A percentile compares a stretch with the other conserved stretches of the same genome.
Evolutionary conservation across 1,140 invertebrate genomes (phyloP).

Genomic region (Condylostylus longicornis): DNA sequence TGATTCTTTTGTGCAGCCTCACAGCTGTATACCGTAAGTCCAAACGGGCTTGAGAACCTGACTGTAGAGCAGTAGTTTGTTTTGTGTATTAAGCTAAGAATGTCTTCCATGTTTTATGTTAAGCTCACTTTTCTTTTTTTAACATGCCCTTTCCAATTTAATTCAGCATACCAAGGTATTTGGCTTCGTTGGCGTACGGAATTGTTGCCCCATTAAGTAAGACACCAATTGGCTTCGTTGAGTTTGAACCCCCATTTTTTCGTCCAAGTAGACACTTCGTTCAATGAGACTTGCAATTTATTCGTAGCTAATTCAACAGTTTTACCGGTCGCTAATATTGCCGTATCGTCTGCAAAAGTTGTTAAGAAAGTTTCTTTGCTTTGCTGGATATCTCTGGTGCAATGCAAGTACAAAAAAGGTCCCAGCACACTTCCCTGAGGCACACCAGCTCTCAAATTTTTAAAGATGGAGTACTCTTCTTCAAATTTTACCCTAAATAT

Average conservation of each 20-base stretch:
- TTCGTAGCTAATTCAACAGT: slow-evolving; percentile 3
- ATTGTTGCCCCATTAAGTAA: too few species aligned
- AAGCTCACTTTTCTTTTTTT: slow-evolving; percentile 9
- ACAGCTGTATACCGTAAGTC: slow-evolving; percentile 22
- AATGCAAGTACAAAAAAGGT: slow-evolving; percentile 12
- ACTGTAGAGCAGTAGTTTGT: slow-evolving; percentile 22
- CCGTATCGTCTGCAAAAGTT: slow-evolving; percentile 18
- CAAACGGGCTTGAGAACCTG: slow-evolving; percentile 20
- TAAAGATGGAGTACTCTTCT: slow-evolving; percentile 6
- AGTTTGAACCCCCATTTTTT: slow-evolving; percentile 18
- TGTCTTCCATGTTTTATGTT: slow-evolving; percentile 9
- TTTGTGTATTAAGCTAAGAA: slow-evolving; percentile 12
- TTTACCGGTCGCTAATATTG: slow-evolving; percentile 5
- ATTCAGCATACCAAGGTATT: slow-evolving; percentile 16
- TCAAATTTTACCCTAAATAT: slow-evolving; percentile 14
- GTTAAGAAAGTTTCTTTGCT: slow-evolving; percentile 4
- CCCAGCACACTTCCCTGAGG: slow-evolving; percentile 15
- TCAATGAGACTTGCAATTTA: slow-evolving; percentile 10
- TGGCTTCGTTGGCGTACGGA: too few species aligned
- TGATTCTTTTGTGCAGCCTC: slow-evolving; percentile 14
- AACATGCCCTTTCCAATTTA: slow-evolving; percentile 13
- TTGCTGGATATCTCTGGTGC: slow-evolving; percentile 9
- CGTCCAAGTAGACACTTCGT: too few species aligned
- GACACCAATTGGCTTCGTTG: slow-evolving; percentile 12
- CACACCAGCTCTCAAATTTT: slow-evolving; percentile 11